Conservation (phyloP, 2,888 invertebrate species). For the Criorhina ranunculi region DNA sequence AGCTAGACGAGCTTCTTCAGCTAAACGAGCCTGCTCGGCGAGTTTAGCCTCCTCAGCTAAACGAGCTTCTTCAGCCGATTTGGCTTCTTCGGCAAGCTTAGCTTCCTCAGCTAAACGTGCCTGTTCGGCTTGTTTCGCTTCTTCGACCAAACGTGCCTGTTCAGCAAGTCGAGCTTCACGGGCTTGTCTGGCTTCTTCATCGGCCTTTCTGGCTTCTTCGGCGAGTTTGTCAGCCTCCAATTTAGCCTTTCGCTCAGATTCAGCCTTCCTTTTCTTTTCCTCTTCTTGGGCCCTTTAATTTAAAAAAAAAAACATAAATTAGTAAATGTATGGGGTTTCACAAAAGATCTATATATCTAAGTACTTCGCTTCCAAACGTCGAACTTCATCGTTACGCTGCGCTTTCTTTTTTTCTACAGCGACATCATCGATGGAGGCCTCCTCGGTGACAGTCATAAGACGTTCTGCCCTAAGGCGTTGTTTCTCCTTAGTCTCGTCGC, state of each 20-base stretch:
- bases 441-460: conserved; percentile 86
- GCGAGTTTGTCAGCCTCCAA: conserved; percentile 81
- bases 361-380: conserved; percentile 84
- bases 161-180: conserved; percentile 84
- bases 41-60: conserved; percentile 85
- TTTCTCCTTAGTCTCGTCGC: conserved; percentile 87
- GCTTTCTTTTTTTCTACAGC: conserved; percentile 85
- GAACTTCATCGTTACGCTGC: conserved; percentile 85
- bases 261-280: conserved; percentile 86
- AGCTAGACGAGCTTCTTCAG: conserved; percentile 83
- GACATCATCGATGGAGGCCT: conserved; percentile 81
- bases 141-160: conserved; percentile 82
- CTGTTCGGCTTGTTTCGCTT: conserved; percentile 80
- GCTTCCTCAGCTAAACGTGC: conserved; percentile 84
- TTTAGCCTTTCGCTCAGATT: conserved; percentile 84
- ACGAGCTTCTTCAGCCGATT: conserved; percentile 84
- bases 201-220: conserved; percentile 62
- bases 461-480: conserved; percentile 87
- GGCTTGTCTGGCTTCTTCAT: conserved; percentile 78
- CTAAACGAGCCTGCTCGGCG: conserved; percentile 83
- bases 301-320: conserved; percentile 41
- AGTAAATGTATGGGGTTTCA: background rate
- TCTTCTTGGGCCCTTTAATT: conserved; percentile 85
- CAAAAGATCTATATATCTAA: background rate
- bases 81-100: conserved; percentile 83